A percentile compares a stretch with the other conserved stretches of the same genome.
These are phyloP conservation scores for Hoplodrina blanda DNA, from an alignment of 2,888 invertebrate genomes.

Conservation along the genomic window DNA sequence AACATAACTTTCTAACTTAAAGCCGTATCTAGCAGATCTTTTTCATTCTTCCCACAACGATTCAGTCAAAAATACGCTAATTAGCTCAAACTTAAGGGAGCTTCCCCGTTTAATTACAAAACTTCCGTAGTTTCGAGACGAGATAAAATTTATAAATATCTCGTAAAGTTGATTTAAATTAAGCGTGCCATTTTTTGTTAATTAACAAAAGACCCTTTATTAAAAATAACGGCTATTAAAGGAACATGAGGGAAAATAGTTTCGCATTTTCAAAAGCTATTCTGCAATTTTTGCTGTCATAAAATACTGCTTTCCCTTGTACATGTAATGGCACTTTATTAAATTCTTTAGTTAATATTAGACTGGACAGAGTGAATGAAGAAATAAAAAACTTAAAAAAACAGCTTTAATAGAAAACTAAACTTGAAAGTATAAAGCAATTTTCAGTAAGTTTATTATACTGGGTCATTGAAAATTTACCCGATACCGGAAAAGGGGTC, in stretches of 20 bases:
- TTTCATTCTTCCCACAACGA: constrained; percentile 5
- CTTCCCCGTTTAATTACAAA: constrained; percentile 51
- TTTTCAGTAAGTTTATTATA: too few relatives aligned
- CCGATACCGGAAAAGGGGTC: too few relatives aligned
- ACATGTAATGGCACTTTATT: constrained; percentile 6
- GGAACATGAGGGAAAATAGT: constrained; percentile 37
- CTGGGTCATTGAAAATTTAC: too few relatives aligned
- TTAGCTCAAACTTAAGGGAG: constrained; percentile 48
- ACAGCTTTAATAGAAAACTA: too few relatives aligned
- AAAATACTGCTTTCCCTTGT: constrained; percentile 21
- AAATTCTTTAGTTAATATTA: constrained; percentile 25
- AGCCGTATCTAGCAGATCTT: constrained; percentile 1
- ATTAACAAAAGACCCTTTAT: constrained; percentile 41
- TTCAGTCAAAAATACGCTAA: constrained; percentile 50
- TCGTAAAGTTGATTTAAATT: constrained; percentile 52
- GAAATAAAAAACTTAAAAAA: neutral
- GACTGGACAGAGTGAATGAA: neutral
- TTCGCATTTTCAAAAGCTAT: constrained; percentile 30
- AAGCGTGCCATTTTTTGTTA: constrained; percentile 48
- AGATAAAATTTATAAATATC: constrained; percentile 57
- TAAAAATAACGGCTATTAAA: constrained; percentile 28
- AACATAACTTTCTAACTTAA: constrained; percentile 1
- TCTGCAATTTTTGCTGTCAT: constrained; percentile 13
- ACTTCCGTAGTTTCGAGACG: constrained; percentile 49
- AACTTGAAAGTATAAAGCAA: too few relatives aligned